A percentile compares a stretch with the other conserved stretches of the same genome.
These are phyloP conservation scores for Trachemys scripta DNA, from an alignment of 2,113 vertebrate genomes.

Conservation along the genomic window DNA sequence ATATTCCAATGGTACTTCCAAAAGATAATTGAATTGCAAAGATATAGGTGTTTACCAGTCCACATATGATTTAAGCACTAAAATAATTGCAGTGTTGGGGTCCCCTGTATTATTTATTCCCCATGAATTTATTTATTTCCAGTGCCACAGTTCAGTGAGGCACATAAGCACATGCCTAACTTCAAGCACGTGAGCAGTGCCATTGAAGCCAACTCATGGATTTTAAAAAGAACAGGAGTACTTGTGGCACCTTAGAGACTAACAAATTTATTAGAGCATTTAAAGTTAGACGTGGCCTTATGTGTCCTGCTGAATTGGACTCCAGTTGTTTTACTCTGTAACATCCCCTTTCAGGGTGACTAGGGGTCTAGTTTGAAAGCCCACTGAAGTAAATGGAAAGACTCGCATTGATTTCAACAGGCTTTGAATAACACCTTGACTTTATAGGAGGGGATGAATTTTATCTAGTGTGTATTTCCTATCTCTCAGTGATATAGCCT, in stretches of 20 bases:
- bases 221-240: not conserved
- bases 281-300: not conserved
- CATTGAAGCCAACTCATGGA: not conserved
- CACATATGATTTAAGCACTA: not conserved
- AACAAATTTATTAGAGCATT: no score
- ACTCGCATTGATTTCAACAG: not conserved
- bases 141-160: not conserved
- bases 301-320: not conserved
- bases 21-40: not conserved
- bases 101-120: not conserved
- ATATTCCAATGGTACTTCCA: not conserved
- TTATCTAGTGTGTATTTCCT: not conserved
- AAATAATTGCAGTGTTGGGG: not conserved
- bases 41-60: not conserved
- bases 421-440: not conserved
- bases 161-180: not conserved
- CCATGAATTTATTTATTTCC: not conserved
- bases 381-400: not conserved
- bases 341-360: not conserved
- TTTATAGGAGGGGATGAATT: conserved; percentile 7
- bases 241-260: no score
- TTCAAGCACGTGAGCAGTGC: not conserved
- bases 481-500: not conserved
- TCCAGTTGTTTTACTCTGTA: not conserved
- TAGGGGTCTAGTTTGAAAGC: not conserved